Conservation (phyloP, 1,140 invertebrate genomes). For the Hetaerina americana region DNA sequence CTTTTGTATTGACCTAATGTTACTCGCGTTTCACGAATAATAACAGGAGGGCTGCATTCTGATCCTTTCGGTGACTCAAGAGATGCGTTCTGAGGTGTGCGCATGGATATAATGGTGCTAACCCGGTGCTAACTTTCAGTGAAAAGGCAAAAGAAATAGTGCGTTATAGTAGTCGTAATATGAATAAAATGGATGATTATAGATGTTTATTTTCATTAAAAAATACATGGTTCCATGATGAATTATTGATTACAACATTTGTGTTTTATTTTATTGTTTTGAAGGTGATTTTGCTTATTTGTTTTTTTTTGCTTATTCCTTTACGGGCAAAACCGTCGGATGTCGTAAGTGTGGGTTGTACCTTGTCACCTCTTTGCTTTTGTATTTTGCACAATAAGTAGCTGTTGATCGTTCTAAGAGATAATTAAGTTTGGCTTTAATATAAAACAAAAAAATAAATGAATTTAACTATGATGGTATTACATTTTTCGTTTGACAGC, state of each 20-base stretch:
- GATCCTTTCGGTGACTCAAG: neutral
- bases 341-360: neutral
- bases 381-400: neutral
- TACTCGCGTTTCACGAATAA: neutral
- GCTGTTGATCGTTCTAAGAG: too few species aligned
- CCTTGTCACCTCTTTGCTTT: neutral
- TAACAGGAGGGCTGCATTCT: neutral
- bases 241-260: neutral
- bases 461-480: too few species aligned
- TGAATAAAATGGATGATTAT: too few species aligned
- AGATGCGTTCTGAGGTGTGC: neutral
- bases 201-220: too few species aligned
- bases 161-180: too few species aligned
- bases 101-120: neutral
- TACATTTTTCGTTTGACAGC: neutral
- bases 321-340: neutral
- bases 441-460: too few species aligned
- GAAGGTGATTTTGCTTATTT: too few species aligned
- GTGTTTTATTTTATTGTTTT: neutral
- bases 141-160: neutral
- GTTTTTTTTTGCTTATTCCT: neutral
- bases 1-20: slow-evolving; percentile 7
- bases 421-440: too few species aligned
- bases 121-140: neutral
- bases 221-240: too few species aligned